Conservation (phyloP, 2,797 vertebrate species). For the Spinus pinus region DNA sequence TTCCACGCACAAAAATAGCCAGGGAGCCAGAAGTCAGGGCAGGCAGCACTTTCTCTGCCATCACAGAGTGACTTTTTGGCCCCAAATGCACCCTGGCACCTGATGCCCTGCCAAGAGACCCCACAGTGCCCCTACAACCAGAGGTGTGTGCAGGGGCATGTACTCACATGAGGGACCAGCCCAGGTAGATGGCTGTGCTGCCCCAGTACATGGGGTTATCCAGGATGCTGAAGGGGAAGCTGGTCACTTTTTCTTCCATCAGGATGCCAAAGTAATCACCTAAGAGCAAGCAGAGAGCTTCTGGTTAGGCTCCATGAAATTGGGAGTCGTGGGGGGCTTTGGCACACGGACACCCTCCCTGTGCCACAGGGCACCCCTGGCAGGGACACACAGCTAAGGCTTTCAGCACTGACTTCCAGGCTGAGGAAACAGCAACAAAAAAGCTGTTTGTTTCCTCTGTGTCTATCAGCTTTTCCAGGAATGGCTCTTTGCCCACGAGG, state of each 20-base stretch:
- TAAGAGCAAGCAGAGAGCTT: constrained; percentile 54
- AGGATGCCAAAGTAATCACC: constrained; percentile 96
- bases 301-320: background rate
- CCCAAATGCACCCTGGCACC: background rate
- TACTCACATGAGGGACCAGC: constrained; percentile 92
- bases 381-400: background rate
- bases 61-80: background rate
- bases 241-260: constrained; percentile 89
- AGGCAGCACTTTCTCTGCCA: background rate
- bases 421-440: background rate
- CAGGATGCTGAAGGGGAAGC: constrained; percentile 87
- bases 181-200: constrained; percentile 89
- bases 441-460: background rate
- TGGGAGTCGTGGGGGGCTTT: accelerated
- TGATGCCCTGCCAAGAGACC: background rate
- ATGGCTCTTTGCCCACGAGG: background rate
- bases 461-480: background rate
- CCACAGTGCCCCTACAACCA: accelerated
- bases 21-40: background rate
- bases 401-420: background rate
- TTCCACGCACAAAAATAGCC: background rate
- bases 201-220: constrained; percentile 99
- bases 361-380: background rate
- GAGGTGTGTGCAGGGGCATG: accelerated
- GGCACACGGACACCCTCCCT: accelerated